Evolutionary conservation across 2,797 vertebrate species (phyloP).

Genomic region (Myotis findleyi): DNA sequence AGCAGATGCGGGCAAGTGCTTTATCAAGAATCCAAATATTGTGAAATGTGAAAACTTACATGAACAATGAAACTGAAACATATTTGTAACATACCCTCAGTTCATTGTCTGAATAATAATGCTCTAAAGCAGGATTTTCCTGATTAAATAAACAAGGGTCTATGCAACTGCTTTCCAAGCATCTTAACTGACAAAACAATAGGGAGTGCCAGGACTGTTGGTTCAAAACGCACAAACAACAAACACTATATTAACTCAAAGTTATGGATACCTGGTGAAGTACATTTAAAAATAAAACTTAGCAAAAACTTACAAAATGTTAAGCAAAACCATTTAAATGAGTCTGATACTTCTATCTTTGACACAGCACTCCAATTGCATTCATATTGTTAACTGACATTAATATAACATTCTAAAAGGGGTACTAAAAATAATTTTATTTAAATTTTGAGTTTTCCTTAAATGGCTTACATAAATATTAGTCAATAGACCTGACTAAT

Average conservation of each 20-base stretch:
- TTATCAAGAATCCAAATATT: slow-evolving; percentile 36
- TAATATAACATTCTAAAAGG: slow-evolving; percentile 21
- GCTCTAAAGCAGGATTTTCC: not conserved
- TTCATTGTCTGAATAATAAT: slow-evolving; percentile 21
- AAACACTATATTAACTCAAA: slow-evolving; percentile 23
- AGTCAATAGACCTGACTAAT: slow-evolving; percentile 30
- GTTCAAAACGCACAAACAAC: not conserved
- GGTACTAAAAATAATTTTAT: slow-evolving; percentile 41
- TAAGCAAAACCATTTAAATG: slow-evolving; percentile 41
- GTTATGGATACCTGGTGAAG: not conserved
- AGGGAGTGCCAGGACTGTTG: not conserved
- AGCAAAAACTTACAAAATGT: slow-evolving; percentile 47
- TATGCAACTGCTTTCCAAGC: slow-evolving; percentile 20
- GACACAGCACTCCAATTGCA: not conserved
- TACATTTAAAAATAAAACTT: slow-evolving; percentile 59
- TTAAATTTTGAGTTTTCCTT: slow-evolving; percentile 2
- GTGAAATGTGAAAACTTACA: not conserved
- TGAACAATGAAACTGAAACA: slow-evolving; percentile 44
- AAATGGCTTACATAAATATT: slow-evolving; percentile 43
- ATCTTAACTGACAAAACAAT: slow-evolving; percentile 12
- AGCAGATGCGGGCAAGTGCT: slow-evolving; percentile 56
- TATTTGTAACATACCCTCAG: not conserved
- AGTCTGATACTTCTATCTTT: not conserved
- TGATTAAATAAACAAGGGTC: not conserved
- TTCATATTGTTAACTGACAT: not conserved